Evolutionary conservation across 2,113 vertebrate genomes (phyloP).

Genomic region (Ophiodon elongatus): DNA sequence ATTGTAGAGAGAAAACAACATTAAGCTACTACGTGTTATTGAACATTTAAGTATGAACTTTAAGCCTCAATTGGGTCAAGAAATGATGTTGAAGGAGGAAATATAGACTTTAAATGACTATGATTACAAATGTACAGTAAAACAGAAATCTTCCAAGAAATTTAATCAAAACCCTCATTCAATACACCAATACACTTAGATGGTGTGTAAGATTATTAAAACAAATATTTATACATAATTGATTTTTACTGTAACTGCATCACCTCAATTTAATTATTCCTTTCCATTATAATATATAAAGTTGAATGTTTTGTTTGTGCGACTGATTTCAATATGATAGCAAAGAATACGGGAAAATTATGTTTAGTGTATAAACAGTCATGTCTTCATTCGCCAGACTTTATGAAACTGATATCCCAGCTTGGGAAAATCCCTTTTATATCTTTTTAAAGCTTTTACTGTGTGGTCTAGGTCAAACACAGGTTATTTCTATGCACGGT

Average conservation of each 20-base stretch:
- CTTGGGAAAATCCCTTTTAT: slow-evolving; percentile 22
- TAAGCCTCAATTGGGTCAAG: background rate
- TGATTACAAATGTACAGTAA: background rate
- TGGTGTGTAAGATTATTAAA: background rate
- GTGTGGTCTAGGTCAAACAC: background rate
- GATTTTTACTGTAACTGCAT: background rate
- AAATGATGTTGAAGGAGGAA: background rate
- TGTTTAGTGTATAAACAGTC: slow-evolving; percentile 3
- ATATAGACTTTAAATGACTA: background rate
- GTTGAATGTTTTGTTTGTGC: background rate
- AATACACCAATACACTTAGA: background rate
- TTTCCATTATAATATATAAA: slow-evolving; percentile 14
- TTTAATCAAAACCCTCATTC: background rate
- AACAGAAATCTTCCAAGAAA: background rate
- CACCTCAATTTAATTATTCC: background rate
- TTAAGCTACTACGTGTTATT: background rate
- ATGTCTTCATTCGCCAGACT: slow-evolving; percentile 13
- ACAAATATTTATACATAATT: background rate
- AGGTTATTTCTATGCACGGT: background rate
- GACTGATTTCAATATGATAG: slow-evolving; percentile 1
- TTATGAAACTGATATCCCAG: slow-evolving; percentile 6
- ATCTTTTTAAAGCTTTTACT: slow-evolving; percentile 1
- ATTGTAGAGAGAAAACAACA: background rate
- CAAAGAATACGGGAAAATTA: background rate
- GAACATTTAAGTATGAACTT: background rate